A percentile compares a stretch with the other conserved stretches of the same genome.
Evolutionary conservation across 2,888 invertebrate genomes (phyloP).

Genomic region (Platycnemis pennipes): DNA sequence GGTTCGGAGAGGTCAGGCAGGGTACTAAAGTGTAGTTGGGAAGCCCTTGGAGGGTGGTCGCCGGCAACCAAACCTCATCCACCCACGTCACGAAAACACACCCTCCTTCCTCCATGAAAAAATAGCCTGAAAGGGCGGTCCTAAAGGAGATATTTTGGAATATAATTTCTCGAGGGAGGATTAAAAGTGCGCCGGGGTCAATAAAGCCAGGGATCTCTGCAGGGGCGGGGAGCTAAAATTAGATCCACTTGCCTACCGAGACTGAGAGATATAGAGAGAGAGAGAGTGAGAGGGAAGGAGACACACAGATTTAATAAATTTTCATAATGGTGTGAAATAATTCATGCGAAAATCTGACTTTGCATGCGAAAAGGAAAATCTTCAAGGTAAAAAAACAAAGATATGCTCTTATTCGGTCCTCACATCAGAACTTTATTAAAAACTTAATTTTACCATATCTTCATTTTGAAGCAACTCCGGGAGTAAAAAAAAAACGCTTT

Average conservation of each 20-base stretch:
- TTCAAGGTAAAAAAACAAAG: not conserved
- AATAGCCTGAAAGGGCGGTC: not conserved
- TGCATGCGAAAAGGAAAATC: not conserved
- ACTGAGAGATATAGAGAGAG: not conserved
- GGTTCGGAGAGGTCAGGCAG: too few relatives aligned
- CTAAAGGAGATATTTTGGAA: not conserved
- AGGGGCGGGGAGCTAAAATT: not conserved
- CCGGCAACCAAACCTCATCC: not conserved
- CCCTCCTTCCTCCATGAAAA: not conserved
- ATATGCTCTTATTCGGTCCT: not conserved
- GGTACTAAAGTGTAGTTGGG: too few relatives aligned
- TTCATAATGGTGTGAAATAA: slow-evolving; percentile 7
- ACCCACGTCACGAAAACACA: not conserved
- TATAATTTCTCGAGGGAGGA: not conserved
- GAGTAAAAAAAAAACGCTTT: not conserved
- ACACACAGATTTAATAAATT: slow-evolving; percentile 7
- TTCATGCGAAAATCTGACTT: not conserved
- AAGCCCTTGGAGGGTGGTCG: not conserved
- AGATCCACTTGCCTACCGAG: too few relatives aligned
- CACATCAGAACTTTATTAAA: not conserved
- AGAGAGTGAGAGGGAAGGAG: not conserved
- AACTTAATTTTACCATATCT: not conserved
- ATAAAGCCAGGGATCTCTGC: not conserved
- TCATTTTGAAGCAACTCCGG: not conserved
- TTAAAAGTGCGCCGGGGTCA: not conserved